A percentile compares a stretch with the other conserved stretches of the same genome.
Evolutionary conservation across 2,113 vertebrate genomes (phyloP).

Genomic region (Pelobates fuscus): DNA sequence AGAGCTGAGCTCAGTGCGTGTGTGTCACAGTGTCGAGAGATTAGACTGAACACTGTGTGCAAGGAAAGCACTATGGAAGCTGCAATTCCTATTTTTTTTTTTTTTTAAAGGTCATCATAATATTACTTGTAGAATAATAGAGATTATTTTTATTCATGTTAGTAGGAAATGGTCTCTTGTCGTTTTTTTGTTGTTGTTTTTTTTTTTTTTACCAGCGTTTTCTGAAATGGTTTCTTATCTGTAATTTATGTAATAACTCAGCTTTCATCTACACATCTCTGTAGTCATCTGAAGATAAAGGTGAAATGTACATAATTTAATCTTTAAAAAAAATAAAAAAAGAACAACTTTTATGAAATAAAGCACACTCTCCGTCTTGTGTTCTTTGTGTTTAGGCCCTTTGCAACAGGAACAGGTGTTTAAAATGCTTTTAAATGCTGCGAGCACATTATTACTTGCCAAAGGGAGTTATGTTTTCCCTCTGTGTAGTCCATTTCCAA

Average conservation of each 20-base stretch:
- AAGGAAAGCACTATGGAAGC: background rate
- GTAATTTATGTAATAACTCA: background rate
- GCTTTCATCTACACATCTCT: background rate
- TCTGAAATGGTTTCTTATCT: background rate
- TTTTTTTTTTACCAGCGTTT: background rate
- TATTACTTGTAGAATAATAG: background rate
- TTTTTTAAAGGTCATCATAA: background rate
- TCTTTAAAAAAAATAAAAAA: background rate
- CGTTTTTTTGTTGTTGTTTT: too few species aligned
- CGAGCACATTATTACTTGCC: background rate
- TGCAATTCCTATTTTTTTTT: background rate
- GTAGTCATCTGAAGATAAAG: background rate
- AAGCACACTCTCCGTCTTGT: background rate
- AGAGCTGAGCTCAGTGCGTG: background rate
- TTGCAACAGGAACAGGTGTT: conserved; percentile 10
- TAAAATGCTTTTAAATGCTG: conserved; percentile 1
- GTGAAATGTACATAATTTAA: background rate
- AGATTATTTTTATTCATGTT: background rate
- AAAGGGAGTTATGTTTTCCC: background rate
- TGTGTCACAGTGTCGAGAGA: background rate
- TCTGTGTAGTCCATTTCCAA: background rate
- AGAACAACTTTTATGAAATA: conserved; percentile 1
- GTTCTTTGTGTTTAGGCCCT: background rate
- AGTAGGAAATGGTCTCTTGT: background rate
- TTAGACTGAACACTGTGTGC: background rate